Evolutionary conservation across 2,888 invertebrate species (phyloP).

Genomic region (Leptinotarsa juncta): DNA sequence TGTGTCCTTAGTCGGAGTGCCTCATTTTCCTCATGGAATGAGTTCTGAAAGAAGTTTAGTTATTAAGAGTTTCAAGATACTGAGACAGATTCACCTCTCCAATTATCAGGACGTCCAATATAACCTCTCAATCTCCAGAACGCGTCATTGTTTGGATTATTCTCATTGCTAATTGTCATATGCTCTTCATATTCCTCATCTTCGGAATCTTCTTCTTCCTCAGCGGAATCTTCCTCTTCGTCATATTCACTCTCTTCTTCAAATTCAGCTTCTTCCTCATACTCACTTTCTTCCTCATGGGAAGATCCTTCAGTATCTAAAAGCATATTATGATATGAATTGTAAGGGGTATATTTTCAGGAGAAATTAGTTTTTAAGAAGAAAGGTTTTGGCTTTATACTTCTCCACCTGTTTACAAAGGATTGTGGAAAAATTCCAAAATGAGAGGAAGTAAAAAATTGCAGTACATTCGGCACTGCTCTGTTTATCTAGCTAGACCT

Average conservation of each 20-base stretch:
- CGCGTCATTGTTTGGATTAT: constrained; percentile 32
- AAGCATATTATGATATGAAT: too few relatives aligned
- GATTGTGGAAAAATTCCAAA: too few relatives aligned
- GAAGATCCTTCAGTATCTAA: too few relatives aligned
- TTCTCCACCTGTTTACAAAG: too few relatives aligned
- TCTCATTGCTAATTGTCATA: constrained; percentile 7
- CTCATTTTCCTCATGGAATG: neutral
- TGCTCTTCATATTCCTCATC: constrained; percentile 24
- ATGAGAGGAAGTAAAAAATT: too few relatives aligned
- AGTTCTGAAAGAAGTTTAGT: neutral
- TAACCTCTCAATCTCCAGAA: constrained; percentile 20
- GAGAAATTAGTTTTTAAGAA: too few relatives aligned
- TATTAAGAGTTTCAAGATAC: neutral
- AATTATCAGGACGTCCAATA: constrained; percentile 24
- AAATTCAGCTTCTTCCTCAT: constrained; percentile 11
- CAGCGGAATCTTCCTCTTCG: constrained; percentile 15
- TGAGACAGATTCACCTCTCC: constrained; percentile 26
- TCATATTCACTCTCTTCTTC: constrained; percentile 14
- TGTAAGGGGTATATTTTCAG: too few relatives aligned
- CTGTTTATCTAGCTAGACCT: too few relatives aligned
- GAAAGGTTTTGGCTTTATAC: too few relatives aligned
- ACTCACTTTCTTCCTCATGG: too few relatives aligned
- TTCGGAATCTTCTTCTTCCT: constrained; percentile 18
- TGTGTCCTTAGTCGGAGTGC: too few relatives aligned
- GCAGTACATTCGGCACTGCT: too few relatives aligned